Percentiles rank a stretch among this genome's conserved stretches.
Conservation (phyloP, 2,797 vertebrate species). For the Hemibagrus guttatus region DNA sequence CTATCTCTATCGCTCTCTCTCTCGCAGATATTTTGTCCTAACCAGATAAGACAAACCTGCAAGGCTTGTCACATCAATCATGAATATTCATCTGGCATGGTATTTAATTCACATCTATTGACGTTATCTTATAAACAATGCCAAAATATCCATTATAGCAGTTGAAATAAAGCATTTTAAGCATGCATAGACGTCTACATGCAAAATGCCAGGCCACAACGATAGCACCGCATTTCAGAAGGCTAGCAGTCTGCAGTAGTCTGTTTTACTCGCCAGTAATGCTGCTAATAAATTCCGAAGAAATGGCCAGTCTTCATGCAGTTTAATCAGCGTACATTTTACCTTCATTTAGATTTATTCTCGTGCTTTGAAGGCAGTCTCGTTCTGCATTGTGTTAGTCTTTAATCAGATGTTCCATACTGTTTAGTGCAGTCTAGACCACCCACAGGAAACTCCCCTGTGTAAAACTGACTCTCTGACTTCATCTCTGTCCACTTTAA, state of each 20-base stretch:
- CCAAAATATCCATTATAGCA: background rate
- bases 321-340: background rate
- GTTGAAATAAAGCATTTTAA: background rate
- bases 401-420: conserved; percentile 4
- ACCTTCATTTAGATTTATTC: background rate
- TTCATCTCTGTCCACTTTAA: background rate
- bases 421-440: conserved; percentile 25
- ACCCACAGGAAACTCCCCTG: conserved; percentile 33
- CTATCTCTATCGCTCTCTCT: no score
- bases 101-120: background rate
- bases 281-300: background rate
- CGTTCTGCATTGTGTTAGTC: conserved; percentile 12
- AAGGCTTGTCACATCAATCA: background rate
- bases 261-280: background rate
- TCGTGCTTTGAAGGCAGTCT: background rate
- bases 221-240: background rate
- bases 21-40: background rate
- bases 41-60: background rate
- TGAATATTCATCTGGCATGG: background rate
- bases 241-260: background rate
- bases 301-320: background rate
- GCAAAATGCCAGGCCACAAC: background rate
- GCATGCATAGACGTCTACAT: background rate
- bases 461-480: conserved; percentile 1
- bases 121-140: background rate